Base-by-base conservation (phyloP, 2,888 invertebrate genomes). In the Nephrotoma appendiculata region DNA sequence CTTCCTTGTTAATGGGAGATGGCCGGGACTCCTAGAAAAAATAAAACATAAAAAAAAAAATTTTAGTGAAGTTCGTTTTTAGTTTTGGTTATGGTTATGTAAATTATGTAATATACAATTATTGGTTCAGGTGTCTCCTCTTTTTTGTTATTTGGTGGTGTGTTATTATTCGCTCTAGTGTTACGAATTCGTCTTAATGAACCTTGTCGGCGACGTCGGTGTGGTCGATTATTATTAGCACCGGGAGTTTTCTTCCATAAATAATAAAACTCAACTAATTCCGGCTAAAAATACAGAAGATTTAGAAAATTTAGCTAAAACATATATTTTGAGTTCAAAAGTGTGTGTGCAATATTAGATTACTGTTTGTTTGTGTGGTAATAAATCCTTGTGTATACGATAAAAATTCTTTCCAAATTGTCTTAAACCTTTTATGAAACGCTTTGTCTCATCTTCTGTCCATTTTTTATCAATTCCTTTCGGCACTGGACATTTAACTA, bases 361-460 rank as follows among this genome's bases (percentile, higher is more conserved):
- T 92, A 95, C 96, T 90, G 99, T 98, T 91, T 99, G 98, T 93
- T 98, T 98, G 91, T 98, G 98, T 87, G 99, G 98, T 89, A 99
- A 93, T 89, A 99, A 93, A 92, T 99, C 99, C 92, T 98, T 98
- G 89, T 96, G 94, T 90, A 99, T 99, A 90, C 98, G 96, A 92
- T 98, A 98, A 93, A 99, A 99, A 93, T 99, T 99, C 93, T 99
- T 99, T 89, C 99, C 99, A 93, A 98, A 98, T 91, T 98, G 98
- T 88, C 99, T 94, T 89, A 99, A 94, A 89, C 99, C 99, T 93
- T 99, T 99, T 88, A 98, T 98, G 93, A 99, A 99, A 89, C 98
- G 95, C 94, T 99, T 99, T 92, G 96, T 96, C 93, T 99, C 99
- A 91, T 99, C 99, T 91, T 99, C 99, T 88, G 97, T 95, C 98